Evolutionary conservation across 2,113 vertebrate species (phyloP).

Genomic region (Hymenochirus boettgeri): DNA sequence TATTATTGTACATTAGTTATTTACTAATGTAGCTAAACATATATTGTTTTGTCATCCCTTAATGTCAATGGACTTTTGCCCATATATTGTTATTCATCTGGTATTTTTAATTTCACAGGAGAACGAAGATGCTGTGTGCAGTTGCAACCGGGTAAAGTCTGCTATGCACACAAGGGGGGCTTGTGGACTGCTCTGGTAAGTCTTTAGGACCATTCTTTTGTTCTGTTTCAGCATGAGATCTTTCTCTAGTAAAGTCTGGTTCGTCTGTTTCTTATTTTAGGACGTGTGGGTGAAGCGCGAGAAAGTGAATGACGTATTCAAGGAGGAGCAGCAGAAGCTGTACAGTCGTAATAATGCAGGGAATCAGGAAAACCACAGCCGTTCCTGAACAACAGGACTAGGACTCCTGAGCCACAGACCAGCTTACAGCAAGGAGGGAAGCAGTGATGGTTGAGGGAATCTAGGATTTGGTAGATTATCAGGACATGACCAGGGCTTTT

Average conservation of each 20-base stretch:
- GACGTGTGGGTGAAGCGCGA: slow-evolving; percentile 90
- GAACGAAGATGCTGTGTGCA: slow-evolving; percentile 92
- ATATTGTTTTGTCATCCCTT: no score
- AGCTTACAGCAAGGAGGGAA: slow-evolving; percentile 26
- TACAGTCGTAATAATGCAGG: slow-evolving; percentile 96
- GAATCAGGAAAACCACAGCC: slow-evolving; percentile 86
- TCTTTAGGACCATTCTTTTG: slow-evolving; percentile 12
- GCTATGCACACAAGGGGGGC: slow-evolving; percentile 91
- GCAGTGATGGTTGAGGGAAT: no score
- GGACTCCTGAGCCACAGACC: slow-evolving; percentile 20
- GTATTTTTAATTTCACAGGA: slow-evolving; percentile 55
- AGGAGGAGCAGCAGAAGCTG: slow-evolving; percentile 94
- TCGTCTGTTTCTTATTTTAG: slow-evolving; percentile 59
- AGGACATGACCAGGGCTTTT: no score
- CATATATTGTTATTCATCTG: no score
- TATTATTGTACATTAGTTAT: no score
- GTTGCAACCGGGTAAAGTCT: slow-evolving; percentile 93
- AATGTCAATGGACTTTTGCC: no score
- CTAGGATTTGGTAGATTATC: no score
- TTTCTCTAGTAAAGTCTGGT: no score
- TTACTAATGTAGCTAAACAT: no score
- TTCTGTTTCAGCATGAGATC: no score
- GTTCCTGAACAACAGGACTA: slow-evolving; percentile 69
- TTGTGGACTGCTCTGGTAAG: slow-evolving; percentile 93
- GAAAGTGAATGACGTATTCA: slow-evolving; percentile 92